Evolutionary conservation across 2,888 invertebrate genomes (phyloP).

Genomic region (Amphipoea oculea): DNA sequence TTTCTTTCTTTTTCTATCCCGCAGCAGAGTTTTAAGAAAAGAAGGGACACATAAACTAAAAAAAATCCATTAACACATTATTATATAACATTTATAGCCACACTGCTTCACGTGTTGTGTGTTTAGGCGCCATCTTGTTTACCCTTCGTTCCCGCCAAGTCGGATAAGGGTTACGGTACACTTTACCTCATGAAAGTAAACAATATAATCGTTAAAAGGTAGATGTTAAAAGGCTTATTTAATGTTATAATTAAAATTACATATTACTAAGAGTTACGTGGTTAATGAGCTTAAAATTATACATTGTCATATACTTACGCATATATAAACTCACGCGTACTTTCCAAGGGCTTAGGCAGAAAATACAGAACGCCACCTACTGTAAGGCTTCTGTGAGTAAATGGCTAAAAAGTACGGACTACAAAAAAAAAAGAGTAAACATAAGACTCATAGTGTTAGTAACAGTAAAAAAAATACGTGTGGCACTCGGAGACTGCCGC

Average conservation of each 20-base stretch:
- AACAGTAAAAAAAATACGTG: no score
- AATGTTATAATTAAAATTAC: constrained; percentile 36
- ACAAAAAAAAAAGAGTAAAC: no score
- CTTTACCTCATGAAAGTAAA: constrained; percentile 39
- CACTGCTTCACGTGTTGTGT: constrained; percentile 33
- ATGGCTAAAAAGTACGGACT: no score
- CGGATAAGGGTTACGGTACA: constrained; percentile 38
- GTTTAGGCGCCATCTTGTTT: constrained; percentile 58
- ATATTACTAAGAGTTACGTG: neutral
- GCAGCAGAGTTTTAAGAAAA: neutral
- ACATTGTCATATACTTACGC: no score
- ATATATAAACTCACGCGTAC: neutral
- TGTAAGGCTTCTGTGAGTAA: no score
- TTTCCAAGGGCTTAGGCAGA: neutral
- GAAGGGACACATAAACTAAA: no score
- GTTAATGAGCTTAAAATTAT: neutral
- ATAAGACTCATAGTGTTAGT: no score
- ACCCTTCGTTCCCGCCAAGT: constrained; percentile 9
- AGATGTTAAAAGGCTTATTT: constrained; percentile 34
- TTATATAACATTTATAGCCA: constrained; percentile 17
- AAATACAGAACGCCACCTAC: neutral
- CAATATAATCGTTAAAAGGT: constrained; percentile 35
- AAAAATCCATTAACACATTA: constrained; percentile 12
- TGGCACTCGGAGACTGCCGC: no score
- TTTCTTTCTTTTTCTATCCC: no score